Conservation (phyloP, 1,140 invertebrate genomes). For the Radopholus similis region DNA sequence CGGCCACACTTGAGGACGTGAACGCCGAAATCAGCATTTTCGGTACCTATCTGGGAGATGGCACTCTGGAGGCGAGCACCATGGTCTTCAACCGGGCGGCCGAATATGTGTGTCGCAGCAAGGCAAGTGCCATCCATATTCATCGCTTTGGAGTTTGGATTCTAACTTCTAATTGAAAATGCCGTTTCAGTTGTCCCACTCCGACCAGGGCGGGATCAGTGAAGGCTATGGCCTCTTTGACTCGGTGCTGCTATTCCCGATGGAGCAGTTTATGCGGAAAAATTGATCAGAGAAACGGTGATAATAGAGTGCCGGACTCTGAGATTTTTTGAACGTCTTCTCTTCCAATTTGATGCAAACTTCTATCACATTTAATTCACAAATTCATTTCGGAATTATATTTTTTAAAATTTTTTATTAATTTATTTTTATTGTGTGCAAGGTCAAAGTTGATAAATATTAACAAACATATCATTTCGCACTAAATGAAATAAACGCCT, state of each 20-base stretch:
- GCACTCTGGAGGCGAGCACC: not conserved
- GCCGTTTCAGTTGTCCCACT: not conserved
- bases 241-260: slow-evolving; percentile 8
- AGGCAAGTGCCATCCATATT: too few relatives aligned
- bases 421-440: too few relatives aligned
- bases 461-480: too few relatives aligned
- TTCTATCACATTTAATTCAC: too few relatives aligned
- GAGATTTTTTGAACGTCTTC: too few relatives aligned
- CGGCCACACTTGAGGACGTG: not conserved
- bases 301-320: not conserved
- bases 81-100: not conserved
- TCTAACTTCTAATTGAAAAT: not conserved
- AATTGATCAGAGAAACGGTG: too few relatives aligned
- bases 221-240: not conserved
- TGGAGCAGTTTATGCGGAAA: not conserved
- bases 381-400: too few relatives aligned
- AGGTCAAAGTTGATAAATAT: too few relatives aligned
- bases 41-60: not conserved
- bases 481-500: too few relatives aligned
- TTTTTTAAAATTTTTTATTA: too few relatives aligned
- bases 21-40: not conserved
- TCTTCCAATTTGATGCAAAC: too few relatives aligned
- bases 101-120: not conserved
- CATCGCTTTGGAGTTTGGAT: too few relatives aligned
- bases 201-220: not conserved